Evolutionary conservation across 1,140 invertebrate genomes (phyloP).

Genomic region (Brachionus calyciflorus): DNA sequence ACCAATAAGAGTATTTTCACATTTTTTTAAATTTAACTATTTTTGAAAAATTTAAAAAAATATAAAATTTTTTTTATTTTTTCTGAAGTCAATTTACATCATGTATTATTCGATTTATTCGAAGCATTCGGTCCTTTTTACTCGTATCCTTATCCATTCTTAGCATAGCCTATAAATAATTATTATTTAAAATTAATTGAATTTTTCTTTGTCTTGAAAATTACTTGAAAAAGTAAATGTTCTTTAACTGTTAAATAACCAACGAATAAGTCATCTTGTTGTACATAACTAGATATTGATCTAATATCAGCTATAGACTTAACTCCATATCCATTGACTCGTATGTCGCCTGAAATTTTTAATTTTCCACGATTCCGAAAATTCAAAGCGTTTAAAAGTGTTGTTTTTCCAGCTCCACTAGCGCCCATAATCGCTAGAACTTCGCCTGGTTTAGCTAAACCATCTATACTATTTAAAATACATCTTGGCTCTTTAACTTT

Average conservation of each 20-base stretch:
- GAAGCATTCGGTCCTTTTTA: conserved; percentile 70
- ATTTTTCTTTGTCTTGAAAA: not conserved
- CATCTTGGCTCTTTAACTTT: not conserved
- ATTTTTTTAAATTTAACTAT: conserved; percentile 43
- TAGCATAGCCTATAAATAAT: conserved; percentile 17
- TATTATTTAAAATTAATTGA: not conserved
- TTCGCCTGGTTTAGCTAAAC: conserved; percentile 81
- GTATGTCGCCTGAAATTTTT: conserved; percentile 68
- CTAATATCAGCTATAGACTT: conserved; percentile 50
- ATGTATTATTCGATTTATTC: conserved; percentile 83
- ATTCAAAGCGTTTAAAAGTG: conserved; percentile 83
- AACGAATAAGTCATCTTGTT: conserved; percentile 72
- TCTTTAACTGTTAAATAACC: conserved; percentile 64
- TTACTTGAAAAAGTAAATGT: conserved; percentile 63
- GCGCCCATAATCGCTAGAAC: conserved; percentile 87
- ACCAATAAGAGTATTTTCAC: conserved; percentile 43
- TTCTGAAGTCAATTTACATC: conserved; percentile 62
- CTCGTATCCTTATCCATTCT: conserved; percentile 81
- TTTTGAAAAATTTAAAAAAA: not conserved
- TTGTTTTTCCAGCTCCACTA: conserved; percentile 73
- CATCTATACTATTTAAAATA: conserved; percentile 65
- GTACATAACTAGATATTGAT: conserved; percentile 81
- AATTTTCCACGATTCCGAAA: conserved; percentile 72
- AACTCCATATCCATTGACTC: conserved; percentile 56
- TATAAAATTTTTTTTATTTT: not conserved